These are phyloP conservation scores for Passer domesticus DNA, from an alignment of 2,113 vertebrate genomes.

Conservation along the genomic window DNA sequence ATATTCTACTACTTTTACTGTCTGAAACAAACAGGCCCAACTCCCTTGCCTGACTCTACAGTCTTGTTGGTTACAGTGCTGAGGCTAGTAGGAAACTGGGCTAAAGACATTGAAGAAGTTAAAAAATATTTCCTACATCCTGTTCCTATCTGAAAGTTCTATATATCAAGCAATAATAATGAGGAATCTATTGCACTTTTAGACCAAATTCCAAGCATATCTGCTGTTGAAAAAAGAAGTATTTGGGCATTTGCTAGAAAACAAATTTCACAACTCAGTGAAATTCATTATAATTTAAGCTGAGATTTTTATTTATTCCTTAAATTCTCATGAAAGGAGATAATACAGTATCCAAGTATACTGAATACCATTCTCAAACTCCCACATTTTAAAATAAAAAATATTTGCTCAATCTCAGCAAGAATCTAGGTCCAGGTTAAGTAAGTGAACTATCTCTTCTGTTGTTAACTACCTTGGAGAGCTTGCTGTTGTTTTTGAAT, in stretches of 20 bases:
- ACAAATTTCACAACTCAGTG: not conserved
- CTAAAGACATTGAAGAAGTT: not conserved
- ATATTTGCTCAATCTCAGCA: not conserved
- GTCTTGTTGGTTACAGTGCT: not conserved
- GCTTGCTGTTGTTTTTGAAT: not conserved
- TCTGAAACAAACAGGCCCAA: not conserved
- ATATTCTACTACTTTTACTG: not conserved
- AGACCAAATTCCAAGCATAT: not conserved
- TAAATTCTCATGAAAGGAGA: not conserved
- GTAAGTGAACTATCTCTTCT: not conserved
- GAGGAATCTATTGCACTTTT: not conserved
- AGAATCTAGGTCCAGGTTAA: not conserved
- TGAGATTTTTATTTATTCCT: not conserved
- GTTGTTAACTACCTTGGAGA: not conserved
- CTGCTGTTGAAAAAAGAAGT: not conserved
- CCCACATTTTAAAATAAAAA: not conserved
- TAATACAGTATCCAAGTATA: not conserved
- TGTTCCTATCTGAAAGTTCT: not conserved
- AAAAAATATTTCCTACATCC: not conserved
- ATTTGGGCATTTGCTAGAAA: not conserved
- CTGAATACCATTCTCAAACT: not conserved
- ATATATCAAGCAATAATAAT: not conserved
- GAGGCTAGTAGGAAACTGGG: not conserved
- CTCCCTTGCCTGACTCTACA: not conserved
- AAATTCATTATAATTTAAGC: not conserved